These are phyloP conservation scores for Parasteatoda tepidariorum DNA, from an alignment of 1,140 invertebrate species.

Conservation along the genomic window DNA sequence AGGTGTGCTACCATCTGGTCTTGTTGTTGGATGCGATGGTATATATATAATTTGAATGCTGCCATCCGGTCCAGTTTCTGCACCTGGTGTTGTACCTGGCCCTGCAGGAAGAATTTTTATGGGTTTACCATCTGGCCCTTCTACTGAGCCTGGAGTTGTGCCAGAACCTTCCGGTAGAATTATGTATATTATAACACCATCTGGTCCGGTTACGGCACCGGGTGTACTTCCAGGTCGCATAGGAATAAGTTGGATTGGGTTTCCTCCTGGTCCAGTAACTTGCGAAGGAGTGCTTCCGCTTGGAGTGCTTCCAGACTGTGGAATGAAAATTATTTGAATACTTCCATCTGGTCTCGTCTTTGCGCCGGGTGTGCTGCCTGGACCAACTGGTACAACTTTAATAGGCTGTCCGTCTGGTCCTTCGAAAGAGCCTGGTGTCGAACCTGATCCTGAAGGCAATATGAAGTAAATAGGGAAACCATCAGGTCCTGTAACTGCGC, in stretches of 20 bases:
- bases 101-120: neutral
- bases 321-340: neutral
- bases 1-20: too few relatives aligned
- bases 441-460: neutral
- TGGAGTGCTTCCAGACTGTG: too few relatives aligned
- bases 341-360: neutral
- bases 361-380: conserved; percentile 1
- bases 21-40: too few relatives aligned
- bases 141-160: conserved; percentile 6
- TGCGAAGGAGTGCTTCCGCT: too few relatives aligned
- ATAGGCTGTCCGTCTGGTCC: neutral
- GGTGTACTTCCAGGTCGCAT: neutral
- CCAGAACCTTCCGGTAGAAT: conserved; percentile 9
- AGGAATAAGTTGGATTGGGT: neutral
- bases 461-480: neutral
- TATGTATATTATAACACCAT: neutral
- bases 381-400: conserved; percentile 1
- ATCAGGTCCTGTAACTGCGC: neutral
- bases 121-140: neutral
- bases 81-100: conserved; percentile 8
- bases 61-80: neutral
- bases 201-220: conserved; percentile 4
- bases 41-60: too few relatives aligned
- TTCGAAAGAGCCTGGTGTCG: conserved; percentile 2
- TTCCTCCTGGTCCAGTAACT: too few relatives aligned